Base-by-base conservation (phyloP, 2,797 vertebrate species). In the Lophotriccus pileatus region DNA sequence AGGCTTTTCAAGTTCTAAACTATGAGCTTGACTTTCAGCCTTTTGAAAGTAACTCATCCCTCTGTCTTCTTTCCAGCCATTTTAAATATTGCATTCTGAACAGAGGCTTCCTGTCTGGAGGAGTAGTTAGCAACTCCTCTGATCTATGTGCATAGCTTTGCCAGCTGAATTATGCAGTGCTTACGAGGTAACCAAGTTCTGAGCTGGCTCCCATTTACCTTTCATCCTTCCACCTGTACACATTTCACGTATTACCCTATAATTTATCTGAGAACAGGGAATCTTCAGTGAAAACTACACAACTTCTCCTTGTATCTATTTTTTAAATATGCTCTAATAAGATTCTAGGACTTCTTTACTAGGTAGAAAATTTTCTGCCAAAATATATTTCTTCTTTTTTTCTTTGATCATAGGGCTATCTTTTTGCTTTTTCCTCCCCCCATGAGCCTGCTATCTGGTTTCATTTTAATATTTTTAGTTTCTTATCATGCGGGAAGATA, bases 381-480 rank as follows among this genome's bases (percentile, higher is more conserved):
- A 70, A 60, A 87, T 46, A 25, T 0, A 11, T 85, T 87, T 86
- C 11, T 49, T 79, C 14, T 37, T 72, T 4, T 59, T 87, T 77
- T 59, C 21, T 72, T 84, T 53, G 46, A 49, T 95, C 8, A 19
- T 8, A 59, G 50, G 5, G 19, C 15, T 87, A 2, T 20, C 0
- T 30, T 24, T n/a, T 23, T 52, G 22, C 3, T 18, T 41, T n/a
- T 6, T 8, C 3, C 27, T 7, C 5, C 2, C 23, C 0, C 0
- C 6, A 2, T 28, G 28, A 86, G 24, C 36, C 39, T 41, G 16
- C 8, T 37, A n/a, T 34, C 62, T 86, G 13, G 4, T 90, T 90
- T 94, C 23, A 49, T 92, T 72, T 89, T 36, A 50, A 43, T 82
- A 53, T 36, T 72, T 75, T 66, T 41, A 43, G 19, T 84, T 89